Base-by-base conservation (phyloP, 2,113 vertebrate species). In the Corythoichthys haematopterus region DNA sequence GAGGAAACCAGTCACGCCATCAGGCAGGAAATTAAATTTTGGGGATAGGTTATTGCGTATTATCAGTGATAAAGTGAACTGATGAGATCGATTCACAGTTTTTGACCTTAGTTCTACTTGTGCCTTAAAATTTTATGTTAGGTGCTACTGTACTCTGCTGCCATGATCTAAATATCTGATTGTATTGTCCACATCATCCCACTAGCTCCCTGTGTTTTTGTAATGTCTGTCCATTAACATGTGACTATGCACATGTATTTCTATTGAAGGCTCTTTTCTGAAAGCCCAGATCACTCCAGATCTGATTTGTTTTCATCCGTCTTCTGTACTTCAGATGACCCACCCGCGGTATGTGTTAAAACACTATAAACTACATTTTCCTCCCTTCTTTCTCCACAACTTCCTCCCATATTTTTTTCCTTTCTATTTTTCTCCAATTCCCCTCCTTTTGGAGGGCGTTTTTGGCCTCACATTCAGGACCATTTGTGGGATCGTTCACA, bases 261-360 rank as follows among this genome's bases (percentile, higher is more conserved):
- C 61, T 69, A 69, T 66, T 69, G 65, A 43, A 68, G 57, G 70
- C 64, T 61, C 64, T 36, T 68, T 71, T 82, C 66, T 75, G 40
- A 78, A 66, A 79, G 65, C 66, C 70, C 8, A 55, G 88, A 82
- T 90, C 82, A 77, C 82, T 87, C 84, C 74, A 88, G 85, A 86
- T 88, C 80, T 74, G 73, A 83, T 80, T 80, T 84, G 80, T 88
- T 89, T 89, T 83, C 20, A 88, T 85, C 87, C 86, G 75, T 89
- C 76, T 76, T 88, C 81, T 91, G 88, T 88, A 89, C 86, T 85
- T 61, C 20, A 75, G 77, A 80, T 90, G 88, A 90, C 88, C 87
- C 83, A 70, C 71, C 82, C 63, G 75, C 83, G 76, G 85, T 86
- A 84, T 83, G 83, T 77, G 77, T 77, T 86, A 79, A 88, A 87